Conservation (phyloP, 2,888 invertebrate genomes). For the Apoderus coryli region DNA sequence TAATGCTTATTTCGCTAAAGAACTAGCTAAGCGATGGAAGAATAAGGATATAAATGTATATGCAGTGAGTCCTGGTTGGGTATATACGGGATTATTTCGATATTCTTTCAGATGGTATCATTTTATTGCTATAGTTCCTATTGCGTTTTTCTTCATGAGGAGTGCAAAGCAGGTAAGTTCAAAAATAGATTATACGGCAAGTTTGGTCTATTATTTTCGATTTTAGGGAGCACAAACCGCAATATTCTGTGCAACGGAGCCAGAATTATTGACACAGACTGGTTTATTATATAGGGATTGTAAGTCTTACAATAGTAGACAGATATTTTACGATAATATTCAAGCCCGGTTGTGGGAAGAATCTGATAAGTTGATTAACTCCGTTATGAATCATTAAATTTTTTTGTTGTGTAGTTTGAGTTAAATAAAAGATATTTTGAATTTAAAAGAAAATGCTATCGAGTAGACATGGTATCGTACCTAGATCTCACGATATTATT, state of each 20-base stretch:
- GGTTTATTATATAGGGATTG: constrained; percentile 69
- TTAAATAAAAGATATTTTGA: no score
- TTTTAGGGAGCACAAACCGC: constrained; percentile 67
- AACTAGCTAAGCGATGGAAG: constrained; percentile 42
- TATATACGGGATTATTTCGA: constrained; percentile 61
- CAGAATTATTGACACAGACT: constrained; percentile 40
- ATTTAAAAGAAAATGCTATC: no score
- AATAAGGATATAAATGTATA: constrained; percentile 42
- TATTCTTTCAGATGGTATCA: constrained; percentile 53
- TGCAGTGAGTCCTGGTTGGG: constrained; percentile 66
- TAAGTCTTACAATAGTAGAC: constrained; percentile 43
- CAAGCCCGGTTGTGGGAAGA: constrained; percentile 53
- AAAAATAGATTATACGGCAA: no score
- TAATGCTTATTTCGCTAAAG: constrained; percentile 54
- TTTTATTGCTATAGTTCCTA: constrained; percentile 52
- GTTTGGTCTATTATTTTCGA: no score
- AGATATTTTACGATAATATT: constrained; percentile 44
- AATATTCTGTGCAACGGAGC: constrained; percentile 60
- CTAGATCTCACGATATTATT: no score
- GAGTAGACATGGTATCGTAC: no score
- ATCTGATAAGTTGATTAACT: constrained; percentile 23
- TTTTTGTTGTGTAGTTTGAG: no score
- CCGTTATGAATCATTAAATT: no score
- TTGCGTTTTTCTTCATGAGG: constrained; percentile 56
- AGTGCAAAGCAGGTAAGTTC: constrained; percentile 51